phyloP scores from a whole-genome alignment of 2,797 vertebrate genomes.

The Cetoscarus ocellatus region DNA sequence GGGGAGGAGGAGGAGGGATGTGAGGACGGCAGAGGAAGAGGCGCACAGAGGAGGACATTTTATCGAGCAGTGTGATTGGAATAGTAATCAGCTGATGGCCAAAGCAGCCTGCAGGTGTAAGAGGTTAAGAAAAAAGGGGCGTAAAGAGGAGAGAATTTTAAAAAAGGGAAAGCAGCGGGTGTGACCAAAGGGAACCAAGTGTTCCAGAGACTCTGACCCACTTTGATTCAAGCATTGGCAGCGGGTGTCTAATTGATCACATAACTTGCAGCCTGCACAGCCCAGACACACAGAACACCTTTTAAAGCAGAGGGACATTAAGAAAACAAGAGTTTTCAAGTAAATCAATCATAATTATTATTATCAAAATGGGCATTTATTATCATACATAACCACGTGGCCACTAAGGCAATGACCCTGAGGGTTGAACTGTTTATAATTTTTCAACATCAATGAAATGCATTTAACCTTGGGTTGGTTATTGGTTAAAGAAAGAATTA shows the following conservation, averaged over 20 bases:
- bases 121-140: conserved; percentile 48
- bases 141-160: conserved; percentile 40
- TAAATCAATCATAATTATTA: too few species aligned
- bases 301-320: conserved; percentile 8
- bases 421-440: too few species aligned
- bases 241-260: conserved; percentile 53
- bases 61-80: conserved; percentile 66
- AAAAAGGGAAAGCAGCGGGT: conserved; percentile 1
- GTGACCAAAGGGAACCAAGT: conserved; percentile 48
- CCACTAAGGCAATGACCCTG: too few species aligned
- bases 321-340: conserved; percentile 6
- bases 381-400: too few species aligned
- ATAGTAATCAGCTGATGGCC: conserved; percentile 70
- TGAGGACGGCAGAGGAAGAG: conserved; percentile 70
- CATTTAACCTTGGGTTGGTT: too few species aligned
- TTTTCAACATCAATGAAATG: too few species aligned
- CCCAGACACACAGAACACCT: conserved; percentile 37
- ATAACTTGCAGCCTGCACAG: conserved; percentile 34
- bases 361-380: too few species aligned
- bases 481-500: too few species aligned
- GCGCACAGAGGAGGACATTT: conserved; percentile 79
- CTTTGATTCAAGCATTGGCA: conserved; percentile 64
- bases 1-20: conserved; percentile 54
- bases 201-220: conserved; percentile 72
- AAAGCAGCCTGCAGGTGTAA: conserved; percentile 73